Percentiles rank a stretch among this genome's conserved stretches.
Evolutionary conservation across 2,797 vertebrate genomes (phyloP).

Genomic region (Cossypha polioptera): DNA sequence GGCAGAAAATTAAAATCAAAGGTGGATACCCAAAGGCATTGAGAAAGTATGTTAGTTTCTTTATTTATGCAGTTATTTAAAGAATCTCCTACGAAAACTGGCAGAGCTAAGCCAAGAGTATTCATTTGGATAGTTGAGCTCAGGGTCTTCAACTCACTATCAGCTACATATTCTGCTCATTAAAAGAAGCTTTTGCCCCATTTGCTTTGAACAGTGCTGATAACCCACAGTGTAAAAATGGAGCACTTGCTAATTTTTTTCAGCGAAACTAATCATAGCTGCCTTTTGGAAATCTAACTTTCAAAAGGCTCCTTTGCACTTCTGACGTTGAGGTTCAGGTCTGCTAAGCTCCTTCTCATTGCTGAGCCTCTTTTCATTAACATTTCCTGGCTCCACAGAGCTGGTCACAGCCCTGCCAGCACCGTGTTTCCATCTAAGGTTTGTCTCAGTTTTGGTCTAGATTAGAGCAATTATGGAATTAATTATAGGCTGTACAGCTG

Average conservation of each 20-base stretch:
- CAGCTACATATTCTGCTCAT: background rate
- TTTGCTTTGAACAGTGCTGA: background rate
- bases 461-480: constrained; percentile 41
- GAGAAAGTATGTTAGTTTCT: constrained; percentile 21
- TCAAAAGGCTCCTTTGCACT: background rate
- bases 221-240: background rate
- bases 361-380: background rate
- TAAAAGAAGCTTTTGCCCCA: background rate
- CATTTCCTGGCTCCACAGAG: background rate
- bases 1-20: constrained; percentile 61
- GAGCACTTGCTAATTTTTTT: background rate
- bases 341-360: background rate
- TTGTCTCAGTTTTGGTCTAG: constrained; percentile 10
- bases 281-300: background rate
- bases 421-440: background rate
- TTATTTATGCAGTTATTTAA: constrained; percentile 57
- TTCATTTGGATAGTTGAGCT: constrained; percentile 17
- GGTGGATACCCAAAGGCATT: constrained; percentile 59
- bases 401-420: background rate
- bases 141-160: background rate
- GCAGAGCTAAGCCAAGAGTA: background rate
- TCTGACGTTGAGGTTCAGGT: background rate
- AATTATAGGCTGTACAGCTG: constrained; percentile 39
- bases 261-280: background rate
- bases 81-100: constrained; percentile 31